phyloP scores from a whole-genome alignment of 2,888 invertebrate genomes.

The Bursaphelenchus okinawaensis region DNA sequence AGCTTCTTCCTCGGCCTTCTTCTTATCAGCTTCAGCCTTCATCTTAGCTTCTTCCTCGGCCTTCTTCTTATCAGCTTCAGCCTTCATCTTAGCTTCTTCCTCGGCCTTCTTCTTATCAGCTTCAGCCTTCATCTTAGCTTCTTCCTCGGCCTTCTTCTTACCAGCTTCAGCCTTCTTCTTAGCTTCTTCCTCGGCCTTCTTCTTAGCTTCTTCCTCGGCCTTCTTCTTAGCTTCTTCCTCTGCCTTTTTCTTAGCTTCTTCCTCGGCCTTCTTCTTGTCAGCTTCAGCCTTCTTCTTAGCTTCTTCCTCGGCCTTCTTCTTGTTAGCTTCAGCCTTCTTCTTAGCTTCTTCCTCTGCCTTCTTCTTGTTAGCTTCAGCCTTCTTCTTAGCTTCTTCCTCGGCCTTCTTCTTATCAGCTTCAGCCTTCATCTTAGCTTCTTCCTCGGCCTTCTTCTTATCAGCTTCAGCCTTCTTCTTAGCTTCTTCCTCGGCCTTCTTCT shows the following conservation, averaged over 20 bases:
- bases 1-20: constrained; percentile 14
- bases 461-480: constrained; percentile 7
- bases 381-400: neutral
- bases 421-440: constrained; percentile 14
- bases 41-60: constrained; percentile 5
- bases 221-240: constrained; percentile 15
- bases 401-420: neutral
- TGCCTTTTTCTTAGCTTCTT: constrained; percentile 13
- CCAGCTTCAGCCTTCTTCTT: constrained; percentile 14
- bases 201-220: constrained; percentile 12
- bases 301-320: constrained; percentile 14
- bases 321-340: neutral
- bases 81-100: constrained; percentile 13
- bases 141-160: constrained; percentile 22
- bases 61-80: constrained; percentile 1
- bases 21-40: constrained; percentile 10
- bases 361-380: neutral
- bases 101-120: constrained; percentile 3
- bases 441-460: no score
- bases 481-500: constrained; percentile 4
- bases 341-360: neutral
- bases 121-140: no score
- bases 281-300: constrained; percentile 7
- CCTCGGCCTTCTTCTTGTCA: constrained; percentile 1
- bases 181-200: constrained; percentile 24